Percentiles rank a stretch among this genome's conserved stretches.
These are phyloP conservation scores for Papilio polytes DNA, from an alignment of 1,140 invertebrate genomes.

Conservation along the genomic window DNA sequence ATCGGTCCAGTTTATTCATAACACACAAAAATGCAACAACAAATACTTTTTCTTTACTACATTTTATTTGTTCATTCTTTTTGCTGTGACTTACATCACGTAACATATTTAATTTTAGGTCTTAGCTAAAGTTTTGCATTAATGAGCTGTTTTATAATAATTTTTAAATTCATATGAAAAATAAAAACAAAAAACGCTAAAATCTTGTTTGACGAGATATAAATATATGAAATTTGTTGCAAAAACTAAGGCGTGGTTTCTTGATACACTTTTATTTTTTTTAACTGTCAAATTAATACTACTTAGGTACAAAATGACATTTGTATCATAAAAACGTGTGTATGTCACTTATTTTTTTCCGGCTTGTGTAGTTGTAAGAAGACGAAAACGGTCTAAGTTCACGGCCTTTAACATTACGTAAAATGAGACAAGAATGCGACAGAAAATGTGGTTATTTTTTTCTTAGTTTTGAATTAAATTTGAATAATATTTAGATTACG, in stretches of 20 bases:
- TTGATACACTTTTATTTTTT: not conserved
- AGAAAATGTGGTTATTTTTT: constrained; percentile 13
- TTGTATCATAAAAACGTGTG: not conserved
- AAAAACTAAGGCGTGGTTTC: not conserved
- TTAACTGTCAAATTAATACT: constrained; percentile 3
- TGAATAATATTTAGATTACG: constrained; percentile 25
- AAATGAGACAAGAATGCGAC: constrained; percentile 27
- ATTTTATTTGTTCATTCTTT: too few species aligned
- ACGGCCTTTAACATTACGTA: constrained; percentile 17
- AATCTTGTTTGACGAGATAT: not conserved
- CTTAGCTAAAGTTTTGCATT: not conserved
- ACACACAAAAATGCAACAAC: too few species aligned
- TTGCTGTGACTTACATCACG: too few species aligned
- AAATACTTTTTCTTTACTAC: too few species aligned
- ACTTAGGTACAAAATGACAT: not conserved
- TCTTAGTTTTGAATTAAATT: constrained; percentile 18
- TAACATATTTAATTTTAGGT: constrained; percentile 10
- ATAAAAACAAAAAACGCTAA: not conserved
- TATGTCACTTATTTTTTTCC: not conserved
- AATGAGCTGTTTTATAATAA: not conserved
- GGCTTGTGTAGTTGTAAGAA: not conserved
- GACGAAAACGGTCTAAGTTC: constrained; percentile 16
- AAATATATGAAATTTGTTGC: not conserved
- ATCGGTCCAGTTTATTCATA: too few species aligned
- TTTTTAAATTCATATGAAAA: not conserved